Evolutionary conservation across 2,888 invertebrate species (phyloP), one percentile per base, ranked within the genome.

Genomic region (Plebejus anna): DNA sequence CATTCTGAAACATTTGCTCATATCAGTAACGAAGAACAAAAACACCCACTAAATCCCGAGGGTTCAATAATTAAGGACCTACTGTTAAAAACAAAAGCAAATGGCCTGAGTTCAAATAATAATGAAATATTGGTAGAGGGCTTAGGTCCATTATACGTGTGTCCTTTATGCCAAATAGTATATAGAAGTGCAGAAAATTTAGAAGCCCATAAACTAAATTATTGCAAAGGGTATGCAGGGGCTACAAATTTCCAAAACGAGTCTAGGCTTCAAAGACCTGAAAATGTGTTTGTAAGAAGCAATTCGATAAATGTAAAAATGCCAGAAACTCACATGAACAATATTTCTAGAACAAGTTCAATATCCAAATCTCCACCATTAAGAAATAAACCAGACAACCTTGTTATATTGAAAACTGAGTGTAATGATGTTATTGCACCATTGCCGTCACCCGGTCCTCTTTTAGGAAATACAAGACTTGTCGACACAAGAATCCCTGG

Each of bases 181-280:
- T 98, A 97, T 84, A 95, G 96, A 84, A 97, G 96, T 82, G 96
- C 96, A 61, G 97, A 97, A 80, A 97, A 97, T 84, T 91, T 98
- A 81, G 97, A 97, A 86, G 94, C 97, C 78, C 98, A 98, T 87
- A 96, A 96, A 83, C 94, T 96, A 84, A 96, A 96, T 84, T 97
- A 97, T 86, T 97, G 98, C 85, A 97, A 97, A 89, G 97, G 96
- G 36, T 87, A 92, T 81, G 86, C 87, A 77, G 90, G 80, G 22
- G 90, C 83, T 81, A 85, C 80, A 87, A 86, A 57, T 83, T 85
- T 76, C 84, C 94, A 81, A 83, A 92, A 91, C 83, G 90, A 91
- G 70, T 78, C 82, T 11, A 94, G 91, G 87, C 78, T 81, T 73
- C 79, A 80, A 61, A 89, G 90, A 79, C 87, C 90, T n/a, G 94